Evolutionary conservation across 2,797 vertebrate species (phyloP).

Genomic region (Trachops cirrhosus): DNA sequence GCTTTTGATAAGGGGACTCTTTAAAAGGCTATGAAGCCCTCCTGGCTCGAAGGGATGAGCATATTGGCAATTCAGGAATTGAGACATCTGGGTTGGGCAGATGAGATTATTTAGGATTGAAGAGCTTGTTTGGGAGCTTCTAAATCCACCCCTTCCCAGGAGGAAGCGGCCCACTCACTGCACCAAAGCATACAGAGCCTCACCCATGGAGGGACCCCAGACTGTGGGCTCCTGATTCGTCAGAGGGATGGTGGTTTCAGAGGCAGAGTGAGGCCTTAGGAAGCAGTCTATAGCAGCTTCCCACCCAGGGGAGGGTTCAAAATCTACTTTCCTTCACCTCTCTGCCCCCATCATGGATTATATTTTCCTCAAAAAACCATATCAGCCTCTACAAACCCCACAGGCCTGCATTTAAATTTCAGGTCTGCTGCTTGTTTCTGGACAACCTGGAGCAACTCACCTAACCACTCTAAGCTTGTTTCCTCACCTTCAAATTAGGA

Average conservation of each 20-base stretch:
- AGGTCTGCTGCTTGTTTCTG: background rate
- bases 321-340: background rate
- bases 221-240: background rate
- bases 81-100: background rate
- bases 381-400: background rate
- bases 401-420: background rate
- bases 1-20: background rate
- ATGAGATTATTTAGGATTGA: background rate
- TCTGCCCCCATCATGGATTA: background rate
- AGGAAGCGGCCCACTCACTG: background rate
- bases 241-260: background rate
- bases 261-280: background rate
- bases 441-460: background rate
- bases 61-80: background rate
- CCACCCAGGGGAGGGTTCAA: background rate
- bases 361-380: background rate
- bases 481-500: background rate
- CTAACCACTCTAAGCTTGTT: background rate
- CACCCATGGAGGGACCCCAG: background rate
- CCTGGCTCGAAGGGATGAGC: background rate
- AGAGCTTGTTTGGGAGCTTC: background rate
- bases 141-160: background rate
- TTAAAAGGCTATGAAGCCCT: background rate
- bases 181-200: background rate
- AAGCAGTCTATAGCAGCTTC: background rate